Evolutionary conservation across 2,113 vertebrate genomes (phyloP).

Genomic region (Telmatochromis sp.): DNA sequence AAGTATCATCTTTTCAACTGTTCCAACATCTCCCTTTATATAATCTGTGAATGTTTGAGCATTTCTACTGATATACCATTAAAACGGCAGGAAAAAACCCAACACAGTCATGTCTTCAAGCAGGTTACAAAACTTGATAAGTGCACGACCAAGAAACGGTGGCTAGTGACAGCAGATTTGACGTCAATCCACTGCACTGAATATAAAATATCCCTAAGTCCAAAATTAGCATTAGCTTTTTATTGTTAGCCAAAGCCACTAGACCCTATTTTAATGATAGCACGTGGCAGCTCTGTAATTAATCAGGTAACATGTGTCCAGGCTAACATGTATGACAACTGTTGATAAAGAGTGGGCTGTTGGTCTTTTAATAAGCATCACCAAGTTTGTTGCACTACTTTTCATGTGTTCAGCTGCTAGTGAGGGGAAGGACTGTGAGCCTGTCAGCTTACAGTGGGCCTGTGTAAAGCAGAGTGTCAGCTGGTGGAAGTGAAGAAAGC

Average conservation of each 20-base stretch:
- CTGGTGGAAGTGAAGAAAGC: not conserved
- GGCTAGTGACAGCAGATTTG: not conserved
- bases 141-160: not conserved
- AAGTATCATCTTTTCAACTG: not conserved
- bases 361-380: not conserved
- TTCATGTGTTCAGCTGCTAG: not conserved
- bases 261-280: not conserved
- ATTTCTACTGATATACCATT: not conserved
- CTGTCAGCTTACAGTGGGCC: not conserved
- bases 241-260: not conserved
- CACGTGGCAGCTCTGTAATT: not conserved
- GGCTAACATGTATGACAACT: not conserved
- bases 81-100: not conserved
- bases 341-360: not conserved
- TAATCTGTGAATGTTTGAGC: not conserved
- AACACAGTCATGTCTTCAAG: not conserved
- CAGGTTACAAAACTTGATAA: not conserved
- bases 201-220: not conserved
- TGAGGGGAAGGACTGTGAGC: not conserved
- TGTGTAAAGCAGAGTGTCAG: not conserved
- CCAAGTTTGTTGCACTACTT: not conserved
- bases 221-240: not conserved
- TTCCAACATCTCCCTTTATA: not conserved
- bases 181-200: not conserved
- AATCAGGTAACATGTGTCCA: not conserved